Conservation (phyloP, 2,888 invertebrate species). For the Muscina levida region DNA sequence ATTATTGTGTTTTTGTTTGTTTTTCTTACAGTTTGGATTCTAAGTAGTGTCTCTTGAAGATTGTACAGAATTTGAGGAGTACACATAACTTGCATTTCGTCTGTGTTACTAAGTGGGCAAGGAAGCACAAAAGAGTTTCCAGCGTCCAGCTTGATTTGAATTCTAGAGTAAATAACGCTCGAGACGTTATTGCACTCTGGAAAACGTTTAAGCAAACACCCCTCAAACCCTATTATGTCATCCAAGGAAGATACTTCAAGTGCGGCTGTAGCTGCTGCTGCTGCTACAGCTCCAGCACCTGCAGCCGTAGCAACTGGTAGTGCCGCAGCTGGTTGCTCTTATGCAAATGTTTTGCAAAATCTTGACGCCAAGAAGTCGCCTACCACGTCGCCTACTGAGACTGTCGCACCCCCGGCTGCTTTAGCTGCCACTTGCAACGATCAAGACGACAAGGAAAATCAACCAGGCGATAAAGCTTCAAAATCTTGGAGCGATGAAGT, state of each 20-base stretch:
- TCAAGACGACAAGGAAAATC: constrained; percentile 73
- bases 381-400: constrained; percentile 42
- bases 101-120: constrained; percentile 65
- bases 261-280: constrained; percentile 61
- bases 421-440: constrained; percentile 63
- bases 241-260: constrained; percentile 76
- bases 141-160: constrained; percentile 62
- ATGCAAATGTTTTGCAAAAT: constrained; percentile 85
- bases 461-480: constrained; percentile 73
- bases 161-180: constrained; percentile 67
- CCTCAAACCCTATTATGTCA: constrained; percentile 72
- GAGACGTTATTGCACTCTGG: constrained; percentile 67
- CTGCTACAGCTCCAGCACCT: constrained; percentile 75
- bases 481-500: constrained; percentile 79
- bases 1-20: constrained; percentile 21
- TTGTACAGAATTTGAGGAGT: constrained; percentile 27
- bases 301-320: constrained; percentile 81
- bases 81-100: constrained; percentile 33
- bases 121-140: constrained; percentile 77
- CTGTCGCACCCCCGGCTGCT: constrained; percentile 37
- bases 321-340: constrained; percentile 82
- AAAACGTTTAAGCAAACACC: constrained; percentile 64
- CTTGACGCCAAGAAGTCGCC: constrained; percentile 71
- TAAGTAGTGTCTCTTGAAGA: constrained; percentile 28
- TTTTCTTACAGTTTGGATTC: constrained; percentile 43